Evolutionary conservation across 2,888 invertebrate species (phyloP), one percentile per base, ranked within the genome.

Genomic region (Heteromurus nitidus): DNA sequence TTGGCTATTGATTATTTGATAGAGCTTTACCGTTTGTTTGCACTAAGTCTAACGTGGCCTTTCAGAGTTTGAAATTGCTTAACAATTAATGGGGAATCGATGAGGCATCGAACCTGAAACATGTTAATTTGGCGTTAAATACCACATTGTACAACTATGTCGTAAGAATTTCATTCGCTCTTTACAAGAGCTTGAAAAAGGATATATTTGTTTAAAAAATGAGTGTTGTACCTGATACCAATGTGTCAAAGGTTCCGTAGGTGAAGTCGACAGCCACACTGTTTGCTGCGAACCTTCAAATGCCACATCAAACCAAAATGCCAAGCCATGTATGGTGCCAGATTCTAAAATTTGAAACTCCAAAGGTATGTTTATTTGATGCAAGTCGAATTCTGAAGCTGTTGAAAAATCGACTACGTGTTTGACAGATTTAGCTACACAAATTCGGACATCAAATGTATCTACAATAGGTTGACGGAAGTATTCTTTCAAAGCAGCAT

Each of bases 271-370:
- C 36, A 99, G 90, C 98, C 99, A 99, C 79, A 99, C 94, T 82
- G 96, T 95, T 88, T 96, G 95, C 81, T 93, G 93, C 60, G 93
- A 93, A 44, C 99, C 98, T 80, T 95, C 93, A 90, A 99, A 99
- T 85, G 98, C 94, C 26, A 99, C 98, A 90, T 99, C 98, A 89
- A 99, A 99, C 99, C 99, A 99, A 91, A 99, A 99, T 20, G 99
- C 99, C 85, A 99, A 91, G 0, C 99, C 99, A 88, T 99, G 99
- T 86, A 98, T 95, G 67, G 96, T 96, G 28, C 97, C 98, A 0
- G 97, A 95, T 55, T 82, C 82, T 87, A 95, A 91, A 87, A 98
- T 92, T 88, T 95, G 95, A 91, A 98, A 99, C 89, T 96, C 94
- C 84, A 99, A 92, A 60, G 98, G 98, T 88, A 99, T 96, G 90